Percentiles rank a stretch among this genome's conserved stretches.
These are phyloP conservation scores for Ramazzottius varieornatus DNA, from an alignment of 2,888 invertebrate genomes.

Conservation along the genomic window DNA sequence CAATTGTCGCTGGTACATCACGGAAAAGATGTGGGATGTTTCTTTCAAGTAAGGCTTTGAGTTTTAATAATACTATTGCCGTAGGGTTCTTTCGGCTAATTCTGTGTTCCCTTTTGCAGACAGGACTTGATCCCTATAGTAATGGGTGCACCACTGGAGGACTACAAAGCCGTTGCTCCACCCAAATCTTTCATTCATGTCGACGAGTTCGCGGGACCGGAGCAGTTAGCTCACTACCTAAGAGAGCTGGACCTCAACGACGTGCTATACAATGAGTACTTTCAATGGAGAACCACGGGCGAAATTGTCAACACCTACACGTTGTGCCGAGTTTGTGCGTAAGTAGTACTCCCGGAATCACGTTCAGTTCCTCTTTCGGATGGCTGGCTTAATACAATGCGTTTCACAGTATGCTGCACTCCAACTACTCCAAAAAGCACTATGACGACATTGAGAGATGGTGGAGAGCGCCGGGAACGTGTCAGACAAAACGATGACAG, in stretches of 20 bases:
- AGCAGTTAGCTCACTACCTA: slow-evolving; percentile 59
- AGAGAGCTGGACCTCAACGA: slow-evolving; percentile 59
- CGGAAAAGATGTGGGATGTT: slow-evolving; percentile 87
- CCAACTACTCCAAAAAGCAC: slow-evolving; percentile 12
- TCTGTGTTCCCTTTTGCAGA: too few species aligned
- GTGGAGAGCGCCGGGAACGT: slow-evolving; percentile 60
- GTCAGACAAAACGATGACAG: slow-evolving; percentile 23
- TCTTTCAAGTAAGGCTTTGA: slow-evolving; percentile 52
- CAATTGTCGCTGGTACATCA: slow-evolving; percentile 79
- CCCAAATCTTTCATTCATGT: slow-evolving; percentile 77
- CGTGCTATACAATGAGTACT: slow-evolving; percentile 71
- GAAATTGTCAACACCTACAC: slow-evolving; percentile 85
- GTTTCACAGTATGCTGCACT: slow-evolving; percentile 36
- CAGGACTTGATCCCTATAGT: slow-evolving; percentile 70
- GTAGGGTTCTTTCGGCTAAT: too few species aligned
- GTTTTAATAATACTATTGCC: too few species aligned
- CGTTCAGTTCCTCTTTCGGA: neutral
- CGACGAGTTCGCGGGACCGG: slow-evolving; percentile 67
- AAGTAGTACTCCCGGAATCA: neutral
- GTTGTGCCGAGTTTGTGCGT: slow-evolving; percentile 62
- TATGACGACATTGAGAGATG: slow-evolving; percentile 64
- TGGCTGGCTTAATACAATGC: neutral
- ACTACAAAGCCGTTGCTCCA: slow-evolving; percentile 64
- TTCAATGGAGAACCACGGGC: slow-evolving; percentile 74
- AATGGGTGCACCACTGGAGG: slow-evolving; percentile 75